Base-by-base conservation (phyloP, 2,888 invertebrate genomes). In the Argyresthia albistria region DNA sequence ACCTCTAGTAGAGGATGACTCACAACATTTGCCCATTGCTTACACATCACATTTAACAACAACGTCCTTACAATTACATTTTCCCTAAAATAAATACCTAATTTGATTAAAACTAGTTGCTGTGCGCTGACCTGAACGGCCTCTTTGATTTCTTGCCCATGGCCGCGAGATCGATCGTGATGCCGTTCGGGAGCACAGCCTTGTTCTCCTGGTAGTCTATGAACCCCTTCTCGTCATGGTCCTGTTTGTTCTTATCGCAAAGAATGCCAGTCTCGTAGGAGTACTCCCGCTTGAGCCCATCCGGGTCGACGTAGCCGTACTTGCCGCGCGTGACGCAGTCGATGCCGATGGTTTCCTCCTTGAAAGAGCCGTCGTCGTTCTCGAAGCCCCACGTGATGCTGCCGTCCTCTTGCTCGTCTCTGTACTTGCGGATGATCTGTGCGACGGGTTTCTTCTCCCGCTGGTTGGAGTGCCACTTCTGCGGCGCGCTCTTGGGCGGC, bases 341-440 rank as follows among this genome's bases (percentile, higher is more conserved):
- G 10, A 90, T 84, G 46, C 95, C 95, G 60, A 95, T 93, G 8
- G 91, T 89, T 81, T 95, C 95, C 70, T 95, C 95, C 70, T 95
- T 95, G 76, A 93, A 95, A 1, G 94, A 93, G 16, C 95, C 95
- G 65, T 95, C 95, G 63, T 95, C 95, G 70, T 95, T 95, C 75
- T 95, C 95, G 67, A 93, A 95, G 50, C 95, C 95, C 95, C 95
- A 95, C 0, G 93, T 93, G 62, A 95, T 95, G 68, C 93, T 95
- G 43, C 94, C 94, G 61, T 94, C 93, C 35, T 90, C 88, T 66
- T 95, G 94, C 71, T 95, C 95, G 46, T 94, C 94, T 51, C 93
- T 90, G 81, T 91, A 95, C 68, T 91, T 91, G 53, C 91, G 87
- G 58, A 90, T 80, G 56, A 91, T 91, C 75, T 93, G 93, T 25